Evolutionary conservation across 2,797 vertebrate species (phyloP), one percentile per base, ranked within the genome.

Genomic region (Rachycentron canadum): DNA sequence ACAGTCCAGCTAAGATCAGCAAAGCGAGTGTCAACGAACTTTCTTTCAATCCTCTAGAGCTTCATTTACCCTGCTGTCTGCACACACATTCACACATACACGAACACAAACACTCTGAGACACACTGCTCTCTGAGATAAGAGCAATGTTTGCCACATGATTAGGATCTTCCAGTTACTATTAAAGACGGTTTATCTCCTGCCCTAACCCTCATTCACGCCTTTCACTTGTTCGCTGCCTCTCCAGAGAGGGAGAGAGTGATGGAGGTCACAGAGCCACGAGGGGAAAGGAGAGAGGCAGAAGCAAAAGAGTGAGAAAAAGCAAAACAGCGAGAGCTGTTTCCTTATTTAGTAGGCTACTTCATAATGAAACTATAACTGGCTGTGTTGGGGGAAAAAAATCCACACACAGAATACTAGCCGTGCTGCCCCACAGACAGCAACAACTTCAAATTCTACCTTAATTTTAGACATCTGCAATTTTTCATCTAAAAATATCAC

Each of bases 91-190:
- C n/a, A n/a, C 32, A 21, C 58, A 38, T 60, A 23, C 30, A 52
- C 65, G 40, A 50, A n/a, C 55, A 21, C 47, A 76, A 32, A 71
- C 40, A 55, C 66, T 47, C 2, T 30, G 17, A 75, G 77, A 71
- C 75, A 71, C 80, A 73, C 80, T 84, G 71, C 81, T 81, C 60
- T 53, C 63, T 30, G 45, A 89, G 93, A 94, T 93, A 94, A 92
- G 81, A 85, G 87, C 89, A 62, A 81, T 86, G 88, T 90, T 90
- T 82, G 81, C 84, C 84, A 83, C 76, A 25, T 49, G 90, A 93
- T 93, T 86, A 82, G 71, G 84, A 94, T 93, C 92, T 93, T 74
- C 76, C 78, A 84, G 88, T 93, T 91, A 90, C 85, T 88, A 89
- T 90, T 93, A 92, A 92, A 94, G 81, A 68, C 68, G 49, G 50